Conservation (phyloP, 2,113 vertebrate genomes). For the Pomatorhinus ruficollis region DNA sequence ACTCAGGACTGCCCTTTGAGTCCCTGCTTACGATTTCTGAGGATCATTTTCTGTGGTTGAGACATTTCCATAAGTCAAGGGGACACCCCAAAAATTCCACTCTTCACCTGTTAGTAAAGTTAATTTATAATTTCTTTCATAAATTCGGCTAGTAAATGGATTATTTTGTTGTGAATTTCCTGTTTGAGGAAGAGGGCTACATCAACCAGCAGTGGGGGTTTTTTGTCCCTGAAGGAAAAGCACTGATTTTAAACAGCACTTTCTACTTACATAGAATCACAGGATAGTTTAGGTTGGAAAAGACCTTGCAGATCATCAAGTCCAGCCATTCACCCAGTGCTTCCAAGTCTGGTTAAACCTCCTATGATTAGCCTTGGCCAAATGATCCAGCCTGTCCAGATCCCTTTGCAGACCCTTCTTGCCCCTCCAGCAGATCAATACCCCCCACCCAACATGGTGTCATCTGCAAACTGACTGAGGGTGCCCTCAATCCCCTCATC, state of each 20-base stretch:
- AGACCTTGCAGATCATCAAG: background rate
- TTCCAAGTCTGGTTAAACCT: background rate
- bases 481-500: background rate
- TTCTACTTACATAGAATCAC: background rate
- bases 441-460: background rate
- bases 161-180: background rate
- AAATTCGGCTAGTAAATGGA: background rate
- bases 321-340: background rate
- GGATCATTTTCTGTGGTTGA: background rate
- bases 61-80: background rate
- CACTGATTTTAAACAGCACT: constrained; percentile 1
- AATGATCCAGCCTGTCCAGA: background rate
- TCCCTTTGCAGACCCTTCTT: background rate
- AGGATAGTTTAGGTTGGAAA: background rate
- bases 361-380: background rate
- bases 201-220: background rate
- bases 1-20: background rate
- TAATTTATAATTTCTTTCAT: background rate
- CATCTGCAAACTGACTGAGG: background rate
- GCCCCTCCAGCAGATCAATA: background rate
- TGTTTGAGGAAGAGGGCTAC: background rate
- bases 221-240: background rate
- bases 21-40: background rate
- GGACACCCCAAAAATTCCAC: background rate
- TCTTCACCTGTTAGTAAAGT: background rate